Base-by-base conservation (phyloP, 2,113 vertebrate genomes). In the Sarotherodon lohbergeri region DNA sequence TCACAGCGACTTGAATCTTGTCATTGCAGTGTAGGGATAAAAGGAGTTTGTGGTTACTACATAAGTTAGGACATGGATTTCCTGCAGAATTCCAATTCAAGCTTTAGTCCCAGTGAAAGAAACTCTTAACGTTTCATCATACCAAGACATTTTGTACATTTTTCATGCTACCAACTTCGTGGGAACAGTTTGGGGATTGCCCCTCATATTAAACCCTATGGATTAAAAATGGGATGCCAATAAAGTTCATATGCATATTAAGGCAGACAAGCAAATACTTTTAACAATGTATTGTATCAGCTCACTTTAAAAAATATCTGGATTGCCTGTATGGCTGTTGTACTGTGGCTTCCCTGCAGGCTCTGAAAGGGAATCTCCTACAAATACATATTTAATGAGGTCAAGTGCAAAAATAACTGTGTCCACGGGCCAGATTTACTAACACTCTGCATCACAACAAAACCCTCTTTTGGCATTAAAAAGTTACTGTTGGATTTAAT, bases 301-400 rank as follows among this genome's bases (percentile, higher is more conserved):
- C 63, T 68, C 63, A 68, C 36, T 46, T 43, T 46, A 43, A 73
- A 34, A 68, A 46, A 76, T 27, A 48, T 76, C 41, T 76, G 2
- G 24, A 76, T 76, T 76, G 43, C 14, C 0, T 4, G 22, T 29
- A 29, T 76, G 5, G 22, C 13, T 76, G 22, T 76, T 76, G 41
- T 16, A 48, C 7, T 76, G 41, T 29, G 9, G 41, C 22, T 76
- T 24, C 9, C 68, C 41, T 76, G 68, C 13, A 27, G 41, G 24
- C 22, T 76, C 14, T 48, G 41, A 76, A 73, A 48, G 41, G 24
- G 68, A 48, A 76, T 46, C 24, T 48, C 41, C 14, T 48, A 17
- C 41, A 76, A 76, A 76, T 76, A 76, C 68, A 76, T 48, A 76
- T 76, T 76, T 76, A 76, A 76, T 48, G 41, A 48, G 68, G 68